These are phyloP conservation scores for Criorhina ranunculi DNA, from an alignment of 2,888 invertebrate genomes.

Conservation along the genomic window DNA sequence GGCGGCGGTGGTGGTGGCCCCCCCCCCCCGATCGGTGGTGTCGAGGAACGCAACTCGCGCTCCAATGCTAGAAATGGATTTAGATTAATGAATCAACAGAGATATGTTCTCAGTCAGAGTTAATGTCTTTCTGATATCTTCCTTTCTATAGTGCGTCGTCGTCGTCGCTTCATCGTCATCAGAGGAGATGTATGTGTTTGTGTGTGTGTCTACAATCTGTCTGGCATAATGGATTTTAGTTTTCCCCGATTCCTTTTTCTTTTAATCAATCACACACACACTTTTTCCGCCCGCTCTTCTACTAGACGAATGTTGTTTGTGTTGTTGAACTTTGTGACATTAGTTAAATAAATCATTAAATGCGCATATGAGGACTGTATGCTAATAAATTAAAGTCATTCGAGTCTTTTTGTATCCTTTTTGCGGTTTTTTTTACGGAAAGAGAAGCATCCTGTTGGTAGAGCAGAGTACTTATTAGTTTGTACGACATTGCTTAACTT, in stretches of 20 bases:
- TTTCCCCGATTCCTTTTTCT: constrained; percentile 71
- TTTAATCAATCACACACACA: constrained; percentile 76
- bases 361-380: constrained; percentile 14
- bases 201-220: constrained; percentile 64
- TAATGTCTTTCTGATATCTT: constrained; percentile 77
- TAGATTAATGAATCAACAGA: constrained; percentile 75
- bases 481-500: too few relatives aligned
- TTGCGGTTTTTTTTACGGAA: not conserved
- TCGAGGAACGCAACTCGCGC: constrained; percentile 38
- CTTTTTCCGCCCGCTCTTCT: constrained; percentile 41
- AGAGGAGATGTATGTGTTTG: constrained; percentile 7
- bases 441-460: constrained; percentile 15
- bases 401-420: not conserved
- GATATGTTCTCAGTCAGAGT: constrained; percentile 74
- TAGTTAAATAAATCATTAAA: constrained; percentile 72
- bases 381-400: constrained; percentile 44
- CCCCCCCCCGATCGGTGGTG: constrained; percentile 47
- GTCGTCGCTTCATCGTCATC: too few relatives aligned
- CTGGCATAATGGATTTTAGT: constrained; percentile 75
- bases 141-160: constrained; percentile 51
- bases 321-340: constrained; percentile 70
- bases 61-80: constrained; percentile 72
- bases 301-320: constrained; percentile 61
- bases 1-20: too few relatives aligned
- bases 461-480: too few relatives aligned